Base-by-base conservation (phyloP, 2,113 vertebrate species). In the Ranitomeya imitator region DNA sequence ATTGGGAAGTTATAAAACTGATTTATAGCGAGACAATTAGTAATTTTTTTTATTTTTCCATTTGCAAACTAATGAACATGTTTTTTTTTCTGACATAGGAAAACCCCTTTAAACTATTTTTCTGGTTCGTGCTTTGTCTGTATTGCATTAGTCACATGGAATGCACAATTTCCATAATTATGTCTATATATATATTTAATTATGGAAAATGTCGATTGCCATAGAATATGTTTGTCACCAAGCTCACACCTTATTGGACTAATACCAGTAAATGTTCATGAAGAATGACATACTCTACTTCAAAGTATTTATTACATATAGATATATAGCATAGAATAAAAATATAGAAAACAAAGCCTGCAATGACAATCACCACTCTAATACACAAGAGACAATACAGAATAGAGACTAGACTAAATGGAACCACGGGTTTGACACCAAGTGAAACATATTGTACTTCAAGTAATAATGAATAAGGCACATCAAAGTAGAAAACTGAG, bases 401-500 rank as follows among this genome's bases (percentile, higher is more conserved):
- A 89, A 84, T 84, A 84, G n/a, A 89, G 73, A 89, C 81, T 89
- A 85, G 82, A 89, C 87, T 89, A 57, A 76, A 89, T 89, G 87
- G 73, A 85, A 69, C 81, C 74, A 89, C 87, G 71, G 31, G 23
- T 78, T 89, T 69, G 73, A 89, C 87, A 89, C 21, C 59, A 37
- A 61, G 73, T 85, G 81, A 83, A 89, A 89, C 67, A 88, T 83
- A 83, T 21, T 87, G 71, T 59, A 88, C 52, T 78, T 67, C 52
- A 84, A 84, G 71, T 83, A 84, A 52, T 84, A 82, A 89, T 85
- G 82, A 26, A 71, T 60, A 79, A 89, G 82, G 74, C 82, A 82
- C 67, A 67, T 78, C 31, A 83, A 83, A 69, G 76, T n/a, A 84
- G 23, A 51, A 65, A 63, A 60, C 11, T 65, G 15, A 74, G 61